Base-by-base conservation (phyloP, 2,113 vertebrate genomes). In the Glareola pratincola region DNA sequence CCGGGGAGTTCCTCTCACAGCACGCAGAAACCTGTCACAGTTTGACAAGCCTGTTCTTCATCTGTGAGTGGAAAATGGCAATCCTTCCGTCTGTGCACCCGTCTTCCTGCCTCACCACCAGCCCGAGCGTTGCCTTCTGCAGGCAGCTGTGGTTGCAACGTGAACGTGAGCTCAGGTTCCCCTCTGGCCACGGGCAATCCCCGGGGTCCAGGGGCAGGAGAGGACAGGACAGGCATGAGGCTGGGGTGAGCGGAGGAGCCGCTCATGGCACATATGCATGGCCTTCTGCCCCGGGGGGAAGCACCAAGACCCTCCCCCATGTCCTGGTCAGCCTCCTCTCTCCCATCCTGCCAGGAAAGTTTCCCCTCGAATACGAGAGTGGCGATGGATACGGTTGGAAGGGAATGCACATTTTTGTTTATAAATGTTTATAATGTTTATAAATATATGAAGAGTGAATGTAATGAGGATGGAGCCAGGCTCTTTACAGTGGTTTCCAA, bases 221-320 rank as follows among this genome's bases (percentile, higher is more conserved):
- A 10, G 39, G 59, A 21, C 16, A 10, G 39, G 59, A 21, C 16
- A 9, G 39, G 12, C 0, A 0, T 45, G 57, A 50, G 85, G 73
- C 45, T 34, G 41, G 34, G 18, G 32, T 0, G 2, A 73, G 41
- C 0, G 0, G 22, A 73, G 27, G 32, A 67, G n/a, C n/a, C 0
- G 2, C 71, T 41, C 54, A 27, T 50, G 37, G 62, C 54, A 9
- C 7, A 9, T 17, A 11, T 29, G 26, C 19, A 14, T n/a, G 59
- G 53, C 47, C 72, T 82, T 82, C 51, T 94, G 62, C 53, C 30
- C 14, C 2, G 0, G 34, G 12, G 53, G 19, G 22, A 48, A 22
- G 26, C 32, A 54, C 22, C 29, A 73, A 79, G 37, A 12, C 6
- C 7, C 20, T 14, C 5, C 6, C 6, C 20, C 43, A 19, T 39